Base-by-base conservation (phyloP, 2,888 invertebrate species). In the Anoplius nigerrimus region DNA sequence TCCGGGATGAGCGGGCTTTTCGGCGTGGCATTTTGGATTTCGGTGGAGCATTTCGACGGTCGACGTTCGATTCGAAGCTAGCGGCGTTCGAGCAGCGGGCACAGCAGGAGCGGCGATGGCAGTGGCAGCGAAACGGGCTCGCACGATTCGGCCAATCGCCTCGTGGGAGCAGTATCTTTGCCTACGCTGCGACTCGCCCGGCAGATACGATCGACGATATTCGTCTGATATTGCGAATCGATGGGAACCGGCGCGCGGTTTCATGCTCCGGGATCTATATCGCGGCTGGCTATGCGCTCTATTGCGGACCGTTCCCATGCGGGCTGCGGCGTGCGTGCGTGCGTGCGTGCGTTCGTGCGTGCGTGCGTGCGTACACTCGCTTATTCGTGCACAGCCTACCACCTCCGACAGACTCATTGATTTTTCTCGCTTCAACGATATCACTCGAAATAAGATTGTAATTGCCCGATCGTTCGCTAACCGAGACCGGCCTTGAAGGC, bases 151-250 rank as follows among this genome's bases (percentile, higher is more conserved):
- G 55, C 51, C 77, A 55, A 58, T 71, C 66, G 62, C 52, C 66
- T 66, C 74, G 64, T 68, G 75, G 72, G 75, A 75, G 68, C 64
- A 66, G 66, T 78, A 75, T 78, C 78, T 78, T 75, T 74, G 57
- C 60, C n/a, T 58, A 61, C 57, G 66, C 62, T 62, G 60, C 67
- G 74, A 69, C 27, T 71, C 74, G 71, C 43, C 27, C 69, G 22
- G 56, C 69, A 34, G 76, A 80, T 75, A 72, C 48, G 65, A 53
- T 34, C 52, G 61, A 52, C 46, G 57, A 62, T 72, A 76, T 72
- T 61, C 71, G 34, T 55, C 73, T 70, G 78, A 79, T 82, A 81
- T 81, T 77, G 71, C 75, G 66, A 74, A 81, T 81, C 80, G 75
- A 81, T 77, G 72, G 75, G 70, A 67, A 74, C 67, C 46, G 57